Evolutionary conservation across 2,113 vertebrate genomes (phyloP).

Genomic region (Cebus imitator): DNA sequence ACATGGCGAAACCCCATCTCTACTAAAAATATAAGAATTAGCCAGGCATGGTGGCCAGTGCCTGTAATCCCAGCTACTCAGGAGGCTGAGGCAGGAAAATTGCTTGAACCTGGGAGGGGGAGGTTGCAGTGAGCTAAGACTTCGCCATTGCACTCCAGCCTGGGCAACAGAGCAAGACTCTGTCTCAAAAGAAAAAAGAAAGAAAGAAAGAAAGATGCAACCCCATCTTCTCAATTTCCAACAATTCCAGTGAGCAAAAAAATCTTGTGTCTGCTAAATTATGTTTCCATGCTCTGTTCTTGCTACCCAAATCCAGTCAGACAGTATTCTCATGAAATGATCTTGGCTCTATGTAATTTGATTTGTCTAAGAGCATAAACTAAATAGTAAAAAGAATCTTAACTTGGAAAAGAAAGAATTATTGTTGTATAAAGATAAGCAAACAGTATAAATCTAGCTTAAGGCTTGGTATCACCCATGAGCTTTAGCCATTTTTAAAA

Average conservation of each 20-base stretch:
- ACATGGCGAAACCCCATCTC: too few relatives aligned
- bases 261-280: conserved; percentile 27
- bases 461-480: neutral
- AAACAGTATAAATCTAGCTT: neutral
- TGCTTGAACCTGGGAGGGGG: too few relatives aligned
- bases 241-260: conserved; percentile 37
- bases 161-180: too few relatives aligned
- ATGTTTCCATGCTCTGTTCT: conserved; percentile 25
- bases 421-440: neutral
- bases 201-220: neutral
- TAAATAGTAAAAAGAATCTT: conserved; percentile 15
- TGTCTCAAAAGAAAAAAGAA: too few relatives aligned
- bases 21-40: too few relatives aligned
- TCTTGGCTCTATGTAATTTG: neutral
- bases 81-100: too few relatives aligned
- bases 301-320: conserved; percentile 6
- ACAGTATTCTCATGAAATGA: conserved; percentile 21
- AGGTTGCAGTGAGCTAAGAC: too few relatives aligned
- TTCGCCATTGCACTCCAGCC: too few relatives aligned
- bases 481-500: neutral
- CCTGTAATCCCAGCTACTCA: too few relatives aligned
- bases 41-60: too few relatives aligned
- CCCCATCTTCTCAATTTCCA: neutral
- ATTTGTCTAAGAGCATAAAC: conserved; percentile 46
- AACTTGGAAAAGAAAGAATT: conserved; percentile 32